These are phyloP conservation scores for Glossophaga mutica DNA, from an alignment of 2,797 vertebrate genomes.

Conservation along the genomic window DNA sequence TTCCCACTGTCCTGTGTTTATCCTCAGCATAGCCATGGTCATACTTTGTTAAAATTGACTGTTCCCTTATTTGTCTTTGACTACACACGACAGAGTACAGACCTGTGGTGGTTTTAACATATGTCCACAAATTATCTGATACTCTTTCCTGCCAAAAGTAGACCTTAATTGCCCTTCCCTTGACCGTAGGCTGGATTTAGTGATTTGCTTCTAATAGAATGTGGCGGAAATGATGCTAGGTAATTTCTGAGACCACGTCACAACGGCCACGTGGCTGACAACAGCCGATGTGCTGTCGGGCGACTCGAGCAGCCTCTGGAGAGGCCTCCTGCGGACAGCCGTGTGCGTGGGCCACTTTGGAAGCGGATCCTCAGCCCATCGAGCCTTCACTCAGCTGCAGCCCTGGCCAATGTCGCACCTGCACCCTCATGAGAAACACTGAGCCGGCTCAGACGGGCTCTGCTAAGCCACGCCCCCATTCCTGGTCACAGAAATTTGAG, in stretches of 20 bases:
- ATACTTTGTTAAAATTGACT: background rate
- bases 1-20: background rate
- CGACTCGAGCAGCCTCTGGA: background rate
- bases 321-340: background rate
- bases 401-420: background rate
- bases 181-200: background rate
- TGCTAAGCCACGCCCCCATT: background rate
- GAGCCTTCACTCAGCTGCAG: background rate
- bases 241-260: background rate
- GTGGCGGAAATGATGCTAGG: accelerated
- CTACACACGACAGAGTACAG: background rate
- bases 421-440: background rate
- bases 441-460: background rate
- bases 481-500: background rate
- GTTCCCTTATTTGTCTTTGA: background rate
- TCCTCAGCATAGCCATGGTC: background rate
- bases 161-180: background rate
- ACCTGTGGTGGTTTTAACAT: background rate
- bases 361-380: background rate
- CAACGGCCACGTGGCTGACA: too few species aligned
- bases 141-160: background rate
- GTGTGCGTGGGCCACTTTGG: background rate
- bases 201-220: background rate
- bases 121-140: background rate
- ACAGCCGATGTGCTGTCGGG: accelerated